Evolutionary conservation across 30 jellyfish, hydroid and myxozoan species (phyloP).

Genomic region (Sanderia malayensis): DNA sequence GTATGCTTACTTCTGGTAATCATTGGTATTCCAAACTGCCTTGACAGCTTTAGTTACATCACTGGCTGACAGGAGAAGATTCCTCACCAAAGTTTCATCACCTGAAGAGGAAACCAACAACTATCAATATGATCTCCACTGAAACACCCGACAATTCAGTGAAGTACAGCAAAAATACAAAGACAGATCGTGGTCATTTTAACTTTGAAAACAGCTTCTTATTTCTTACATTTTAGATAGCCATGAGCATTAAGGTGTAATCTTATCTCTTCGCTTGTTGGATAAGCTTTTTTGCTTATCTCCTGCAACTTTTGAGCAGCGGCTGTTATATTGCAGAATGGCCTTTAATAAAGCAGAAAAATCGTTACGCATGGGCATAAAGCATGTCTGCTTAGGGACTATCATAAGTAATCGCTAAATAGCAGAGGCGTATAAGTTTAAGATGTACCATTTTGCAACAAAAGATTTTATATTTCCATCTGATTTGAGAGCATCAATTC

Average conservation of each 20-base stretch:
- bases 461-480: constrained; percentile 6
- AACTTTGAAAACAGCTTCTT: too few relatives aligned
- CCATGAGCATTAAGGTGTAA: constrained; percentile 15
- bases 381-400: neutral
- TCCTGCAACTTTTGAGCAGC: constrained; percentile 66
- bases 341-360: constrained; percentile 15
- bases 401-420: neutral
- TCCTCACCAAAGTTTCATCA: constrained; percentile 35
- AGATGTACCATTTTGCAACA: constrained; percentile 53
- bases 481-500: constrained; percentile 40
- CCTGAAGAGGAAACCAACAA: too few relatives aligned
- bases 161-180: too few relatives aligned
- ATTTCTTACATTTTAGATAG: neutral
- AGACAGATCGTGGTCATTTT: too few relatives aligned
- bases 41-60: constrained; percentile 38
- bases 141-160: too few relatives aligned
- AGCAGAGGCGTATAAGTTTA: too few relatives aligned
- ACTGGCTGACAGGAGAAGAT: constrained; percentile 51
- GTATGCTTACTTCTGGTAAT: neutral
- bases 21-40: constrained; percentile 28
- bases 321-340: constrained; percentile 67
- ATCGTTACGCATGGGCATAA: neutral
- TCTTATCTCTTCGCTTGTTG: constrained; percentile 74
- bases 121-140: too few relatives aligned
- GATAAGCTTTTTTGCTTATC: constrained; percentile 57